phyloP scores from a whole-genome alignment of 2,888 invertebrate genomes.

The Neoaliturus tenellus region DNA sequence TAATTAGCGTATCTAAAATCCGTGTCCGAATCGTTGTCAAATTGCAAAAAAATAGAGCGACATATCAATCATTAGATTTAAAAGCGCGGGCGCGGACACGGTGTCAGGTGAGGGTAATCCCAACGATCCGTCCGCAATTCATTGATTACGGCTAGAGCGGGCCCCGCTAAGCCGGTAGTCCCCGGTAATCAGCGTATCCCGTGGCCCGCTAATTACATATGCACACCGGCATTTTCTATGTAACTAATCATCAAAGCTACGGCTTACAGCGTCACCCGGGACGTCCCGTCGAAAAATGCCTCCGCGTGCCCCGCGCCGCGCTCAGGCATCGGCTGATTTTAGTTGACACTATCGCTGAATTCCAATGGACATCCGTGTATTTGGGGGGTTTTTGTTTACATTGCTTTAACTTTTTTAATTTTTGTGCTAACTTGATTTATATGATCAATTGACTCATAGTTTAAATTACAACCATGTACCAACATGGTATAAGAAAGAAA shows the following conservation, averaged over 20 bases:
- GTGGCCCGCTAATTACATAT: constrained; percentile 40
- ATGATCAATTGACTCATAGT: too few relatives aligned
- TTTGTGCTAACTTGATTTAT: too few relatives aligned
- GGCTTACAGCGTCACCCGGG: constrained; percentile 31
- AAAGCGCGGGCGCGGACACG: constrained; percentile 32
- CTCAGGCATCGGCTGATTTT: too few relatives aligned
- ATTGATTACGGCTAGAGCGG: constrained; percentile 42
- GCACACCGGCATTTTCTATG: constrained; percentile 43
- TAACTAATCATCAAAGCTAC: constrained; percentile 38
- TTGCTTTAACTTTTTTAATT: too few relatives aligned
- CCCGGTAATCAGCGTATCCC: constrained; percentile 25
- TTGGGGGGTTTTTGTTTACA: too few relatives aligned
- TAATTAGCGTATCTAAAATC: constrained; percentile 10
- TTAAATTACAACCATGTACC: too few relatives aligned
- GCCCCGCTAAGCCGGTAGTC: constrained; percentile 31
- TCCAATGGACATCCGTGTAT: too few relatives aligned
- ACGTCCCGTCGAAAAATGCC: neutral
- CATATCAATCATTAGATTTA: constrained; percentile 43
- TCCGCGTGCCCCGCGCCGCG: neutral
- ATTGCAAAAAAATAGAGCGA: neutral
- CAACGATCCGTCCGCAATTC: constrained; percentile 17
- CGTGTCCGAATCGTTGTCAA: constrained; percentile 15
- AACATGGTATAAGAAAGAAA: too few relatives aligned
- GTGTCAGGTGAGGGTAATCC: constrained; percentile 1
- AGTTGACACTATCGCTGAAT: too few relatives aligned